These are phyloP conservation scores for Lepus timidus DNA, from an alignment of 2,113 vertebrate genomes.

Conservation along the genomic window DNA sequence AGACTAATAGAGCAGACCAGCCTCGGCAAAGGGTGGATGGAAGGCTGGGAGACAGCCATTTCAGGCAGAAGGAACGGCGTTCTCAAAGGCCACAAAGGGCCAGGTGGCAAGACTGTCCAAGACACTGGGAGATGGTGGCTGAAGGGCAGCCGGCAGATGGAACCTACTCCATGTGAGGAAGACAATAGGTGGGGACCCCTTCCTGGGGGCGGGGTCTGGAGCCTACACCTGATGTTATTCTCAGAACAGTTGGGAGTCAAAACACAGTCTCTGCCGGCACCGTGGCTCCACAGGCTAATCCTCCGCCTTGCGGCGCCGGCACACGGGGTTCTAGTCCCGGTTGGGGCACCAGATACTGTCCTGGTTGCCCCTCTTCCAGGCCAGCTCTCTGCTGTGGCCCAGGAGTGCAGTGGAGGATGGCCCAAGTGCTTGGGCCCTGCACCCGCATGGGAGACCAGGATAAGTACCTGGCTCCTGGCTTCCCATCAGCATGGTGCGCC, in stretches of 20 bases:
- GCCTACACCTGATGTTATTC: neutral
- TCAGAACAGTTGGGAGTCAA: neutral
- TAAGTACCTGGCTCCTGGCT: too few species aligned
- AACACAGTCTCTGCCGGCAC: neutral
- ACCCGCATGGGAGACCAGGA: too few species aligned
- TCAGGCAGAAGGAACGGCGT: too few species aligned
- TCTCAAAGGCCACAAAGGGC: neutral
- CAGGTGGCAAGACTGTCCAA: neutral
- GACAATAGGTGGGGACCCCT: neutral
- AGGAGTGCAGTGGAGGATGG: too few species aligned
- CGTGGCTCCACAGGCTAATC: too few species aligned
- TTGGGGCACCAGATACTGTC: too few species aligned
- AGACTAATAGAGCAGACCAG: neutral
- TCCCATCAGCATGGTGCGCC: accelerated
- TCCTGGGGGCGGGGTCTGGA: neutral
- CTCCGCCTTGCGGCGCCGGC: too few species aligned
- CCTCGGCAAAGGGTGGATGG: neutral
- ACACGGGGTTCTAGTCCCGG: too few species aligned
- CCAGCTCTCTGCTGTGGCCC: too few species aligned
- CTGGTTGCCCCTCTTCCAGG: too few species aligned
- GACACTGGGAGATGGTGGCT: neutral
- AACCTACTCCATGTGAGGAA: neutral
- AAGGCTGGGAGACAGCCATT: neutral
- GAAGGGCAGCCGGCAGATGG: neutral
- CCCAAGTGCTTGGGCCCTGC: too few species aligned